These are phyloP conservation scores for Microcebus ravelobensis DNA, from an alignment of 2,113 vertebrate species.

Conservation along the genomic window DNA sequence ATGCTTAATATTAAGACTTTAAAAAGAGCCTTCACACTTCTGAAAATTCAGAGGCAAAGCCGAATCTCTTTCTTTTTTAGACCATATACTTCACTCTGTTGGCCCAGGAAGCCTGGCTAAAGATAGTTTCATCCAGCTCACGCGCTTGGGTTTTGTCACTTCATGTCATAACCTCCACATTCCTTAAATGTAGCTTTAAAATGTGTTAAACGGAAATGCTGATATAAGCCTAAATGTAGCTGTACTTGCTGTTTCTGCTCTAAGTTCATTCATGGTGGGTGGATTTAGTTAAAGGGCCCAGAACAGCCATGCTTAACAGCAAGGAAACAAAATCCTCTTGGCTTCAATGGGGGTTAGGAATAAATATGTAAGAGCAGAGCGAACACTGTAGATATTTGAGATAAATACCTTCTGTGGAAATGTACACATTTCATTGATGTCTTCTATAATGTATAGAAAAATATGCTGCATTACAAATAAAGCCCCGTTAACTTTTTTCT, in stretches of 20 bases:
- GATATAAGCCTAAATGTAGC: slow-evolving; percentile 67
- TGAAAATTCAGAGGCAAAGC: slow-evolving; percentile 37
- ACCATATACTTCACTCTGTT: not conserved
- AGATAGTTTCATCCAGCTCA: slow-evolving; percentile 56
- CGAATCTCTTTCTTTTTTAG: slow-evolving; percentile 41
- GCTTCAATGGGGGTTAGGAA: not conserved
- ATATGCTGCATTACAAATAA: not conserved
- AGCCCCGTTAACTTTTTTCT: not conserved
- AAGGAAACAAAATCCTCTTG: slow-evolving; percentile 57
- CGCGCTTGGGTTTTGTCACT: slow-evolving; percentile 60
- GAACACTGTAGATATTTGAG: not conserved
- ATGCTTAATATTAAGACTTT: slow-evolving; percentile 57
- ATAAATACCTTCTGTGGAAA: slow-evolving; percentile 25
- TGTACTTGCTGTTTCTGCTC: slow-evolving; percentile 61
- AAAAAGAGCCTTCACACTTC: slow-evolving; percentile 45
- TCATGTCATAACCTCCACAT: slow-evolving; percentile 68
- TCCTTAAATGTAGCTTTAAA: slow-evolving; percentile 68
- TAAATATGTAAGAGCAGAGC: not conserved
- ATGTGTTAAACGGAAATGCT: slow-evolving; percentile 65
- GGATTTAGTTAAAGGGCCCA: slow-evolving; percentile 55
- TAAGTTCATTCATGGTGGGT: slow-evolving; percentile 59
- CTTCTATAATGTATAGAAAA: slow-evolving; percentile 3
- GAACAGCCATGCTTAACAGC: slow-evolving; percentile 26
- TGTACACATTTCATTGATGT: not conserved
- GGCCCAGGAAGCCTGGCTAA: slow-evolving; percentile 33